Evolutionary conservation across 1,140 invertebrate species (phyloP).

Genomic region (Drosophila eugracilis): DNA sequence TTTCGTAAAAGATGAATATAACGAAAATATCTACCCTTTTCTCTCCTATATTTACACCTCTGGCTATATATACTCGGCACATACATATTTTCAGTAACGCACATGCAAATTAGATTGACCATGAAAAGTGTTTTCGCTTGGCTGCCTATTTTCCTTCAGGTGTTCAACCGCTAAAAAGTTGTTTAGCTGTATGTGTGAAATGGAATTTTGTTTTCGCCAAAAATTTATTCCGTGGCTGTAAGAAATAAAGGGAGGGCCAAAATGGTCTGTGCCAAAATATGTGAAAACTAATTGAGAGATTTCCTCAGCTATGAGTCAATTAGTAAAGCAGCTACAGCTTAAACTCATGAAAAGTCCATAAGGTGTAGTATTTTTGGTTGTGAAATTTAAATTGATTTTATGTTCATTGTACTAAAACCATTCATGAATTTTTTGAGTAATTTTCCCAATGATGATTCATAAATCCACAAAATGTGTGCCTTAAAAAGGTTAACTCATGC

Average conservation of each 20-base stretch:
- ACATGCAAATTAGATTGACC: conserved; percentile 62
- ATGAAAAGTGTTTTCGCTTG: conserved; percentile 57
- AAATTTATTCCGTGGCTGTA: conserved; percentile 20
- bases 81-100: conserved; percentile 34
- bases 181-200: conserved; percentile 35
- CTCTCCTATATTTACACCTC: not conserved
- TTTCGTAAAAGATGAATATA: not conserved
- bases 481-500: too few species aligned
- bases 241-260: conserved; percentile 18
- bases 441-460: too few species aligned
- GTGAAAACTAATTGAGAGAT: conserved; percentile 21
- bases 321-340: not conserved
- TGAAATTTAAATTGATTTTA: too few species aligned
- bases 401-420: too few species aligned
- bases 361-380: too few species aligned
- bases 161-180: conserved; percentile 26
- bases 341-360: conserved; percentile 15
- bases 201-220: conserved; percentile 47
- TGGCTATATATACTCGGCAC: conserved; percentile 15
- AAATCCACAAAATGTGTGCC: too few species aligned
- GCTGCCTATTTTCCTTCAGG: conserved; percentile 41
- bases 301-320: conserved; percentile 20
- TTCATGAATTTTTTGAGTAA: too few species aligned
- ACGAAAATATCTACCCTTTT: too few species aligned
- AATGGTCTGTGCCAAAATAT: conserved; percentile 3